phyloP scores from a whole-genome alignment of 2,113 vertebrate species.

The Mobula hypostoma region DNA sequence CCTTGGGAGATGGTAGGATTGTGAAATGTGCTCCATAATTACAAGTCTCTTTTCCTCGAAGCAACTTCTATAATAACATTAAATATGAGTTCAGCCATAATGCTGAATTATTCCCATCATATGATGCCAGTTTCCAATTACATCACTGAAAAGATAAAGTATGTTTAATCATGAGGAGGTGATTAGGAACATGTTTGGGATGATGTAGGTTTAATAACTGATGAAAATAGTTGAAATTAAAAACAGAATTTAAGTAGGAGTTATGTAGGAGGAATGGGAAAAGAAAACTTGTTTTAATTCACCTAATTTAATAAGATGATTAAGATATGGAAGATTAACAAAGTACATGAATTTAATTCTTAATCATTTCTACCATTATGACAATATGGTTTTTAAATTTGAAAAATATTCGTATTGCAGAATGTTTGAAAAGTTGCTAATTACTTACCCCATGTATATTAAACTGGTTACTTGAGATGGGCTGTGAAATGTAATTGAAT shows the following conservation, averaged over 20 bases:
- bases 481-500: neutral
- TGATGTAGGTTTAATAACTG: slow-evolving; percentile 15
- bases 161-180: neutral
- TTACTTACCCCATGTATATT: neutral
- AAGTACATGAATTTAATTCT: neutral
- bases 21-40: neutral
- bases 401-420: neutral
- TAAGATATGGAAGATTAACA: neutral
- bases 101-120: neutral
- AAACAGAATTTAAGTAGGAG: slow-evolving; percentile 35
- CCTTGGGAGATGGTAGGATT: no score
- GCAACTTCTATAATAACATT: neutral
- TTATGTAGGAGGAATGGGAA: slow-evolving; percentile 6
- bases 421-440: neutral
- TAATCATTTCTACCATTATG: neutral
- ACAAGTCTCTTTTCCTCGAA: neutral
- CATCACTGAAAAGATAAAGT: neutral
- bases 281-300: neutral
- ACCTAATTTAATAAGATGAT: slow-evolving; percentile 29
- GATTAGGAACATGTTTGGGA: slow-evolving; percentile 8
- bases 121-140: neutral
- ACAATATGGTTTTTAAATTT: neutral
- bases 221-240: slow-evolving; percentile 21
- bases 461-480: neutral
- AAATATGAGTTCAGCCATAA: neutral